Conservation (phyloP, 2,797 vertebrate species). For the Simalia tracyae region DNA sequence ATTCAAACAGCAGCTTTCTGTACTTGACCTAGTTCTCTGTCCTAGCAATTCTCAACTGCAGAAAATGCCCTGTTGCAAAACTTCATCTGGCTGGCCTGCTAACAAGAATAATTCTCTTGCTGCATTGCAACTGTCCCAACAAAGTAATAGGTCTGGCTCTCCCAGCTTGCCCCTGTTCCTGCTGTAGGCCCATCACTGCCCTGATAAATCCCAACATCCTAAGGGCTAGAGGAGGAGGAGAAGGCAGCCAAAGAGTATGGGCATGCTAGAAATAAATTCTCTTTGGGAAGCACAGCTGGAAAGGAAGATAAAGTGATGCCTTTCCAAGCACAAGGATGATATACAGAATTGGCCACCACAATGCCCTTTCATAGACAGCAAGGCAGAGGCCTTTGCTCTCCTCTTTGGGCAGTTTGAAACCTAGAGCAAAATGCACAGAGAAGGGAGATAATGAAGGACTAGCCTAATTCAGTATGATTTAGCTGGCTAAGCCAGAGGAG, state of each 20-base stretch:
- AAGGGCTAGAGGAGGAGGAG: constrained; percentile 62
- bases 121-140: constrained; percentile 74
- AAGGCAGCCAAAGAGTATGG: background rate
- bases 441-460: constrained; percentile 87
- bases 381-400: constrained; percentile 82
- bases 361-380: constrained; percentile 85
- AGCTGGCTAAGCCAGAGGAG: constrained; percentile 94
- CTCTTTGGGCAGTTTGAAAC: constrained; percentile 82
- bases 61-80: constrained; percentile 51
- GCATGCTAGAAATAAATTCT: constrained; percentile 47
- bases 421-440: constrained; percentile 88
- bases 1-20: constrained; percentile 10
- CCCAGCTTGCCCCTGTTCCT: constrained; percentile 78
- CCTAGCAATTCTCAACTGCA: constrained; percentile 33
- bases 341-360: constrained; percentile 75
- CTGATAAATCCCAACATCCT: constrained; percentile 82
- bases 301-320: constrained; percentile 78
- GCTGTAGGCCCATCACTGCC: constrained; percentile 71
- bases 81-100: constrained; percentile 46
- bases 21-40: constrained; percentile 57
- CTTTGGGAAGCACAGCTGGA: constrained; percentile 73
- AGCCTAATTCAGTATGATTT: constrained; percentile 91
- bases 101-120: constrained; percentile 52
- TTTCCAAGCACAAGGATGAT: constrained; percentile 71
- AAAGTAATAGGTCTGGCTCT: constrained; percentile 77